Base-by-base conservation (phyloP, 1,140 invertebrate genomes). In the Drosophila mojavensis region DNA sequence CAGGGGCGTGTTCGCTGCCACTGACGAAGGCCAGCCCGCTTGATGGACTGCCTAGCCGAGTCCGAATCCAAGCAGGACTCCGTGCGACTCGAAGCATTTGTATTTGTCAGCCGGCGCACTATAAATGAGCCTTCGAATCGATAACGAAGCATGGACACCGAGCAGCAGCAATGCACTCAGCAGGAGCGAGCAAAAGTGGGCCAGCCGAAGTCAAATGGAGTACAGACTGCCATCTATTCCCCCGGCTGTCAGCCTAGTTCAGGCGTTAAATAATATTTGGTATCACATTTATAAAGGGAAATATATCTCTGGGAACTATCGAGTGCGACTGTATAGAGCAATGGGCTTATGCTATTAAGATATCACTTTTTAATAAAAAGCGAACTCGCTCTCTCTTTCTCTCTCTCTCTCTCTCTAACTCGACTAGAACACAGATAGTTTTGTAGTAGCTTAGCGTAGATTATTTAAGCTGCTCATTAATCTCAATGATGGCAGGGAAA, bases 91-190 rank as follows among this genome's bases (percentile, higher is more conserved):
- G 48, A 60, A 47, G 59, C 81, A 83, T 79, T 84, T 82, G 79
- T 83, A 79, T 73, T 56, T 73, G 76, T 78, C 76, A 45, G 47
- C 4, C 75, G 53, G 71, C 36, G 36, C 36, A 43, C 71, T 67
- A 77, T 75, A 79, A 86, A 79, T 86, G 82, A 73, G 67, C 79
- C 64, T 66, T 68, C 39, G 64, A 77, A 74, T 79, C 77, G 79
- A 86, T 73, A 76, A 75, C 68, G 76, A 88, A 82, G 77, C 76
- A 86, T 88, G 79, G 41, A 43, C 75, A 58, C 79, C 65, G 75
- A 74, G 66, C 53, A 59, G 43, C 53, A 62, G 58, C 24, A 20
- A 45, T n/a, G 28, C n/a, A 54, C 26, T 50, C 6, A 59, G 20
- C 20, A 24, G 20, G 20, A 24, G 20, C 20, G 2, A 39, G 41